Conservation (phyloP, 2,888 invertebrate genomes). For the Andrena haemorrhoa region DNA sequence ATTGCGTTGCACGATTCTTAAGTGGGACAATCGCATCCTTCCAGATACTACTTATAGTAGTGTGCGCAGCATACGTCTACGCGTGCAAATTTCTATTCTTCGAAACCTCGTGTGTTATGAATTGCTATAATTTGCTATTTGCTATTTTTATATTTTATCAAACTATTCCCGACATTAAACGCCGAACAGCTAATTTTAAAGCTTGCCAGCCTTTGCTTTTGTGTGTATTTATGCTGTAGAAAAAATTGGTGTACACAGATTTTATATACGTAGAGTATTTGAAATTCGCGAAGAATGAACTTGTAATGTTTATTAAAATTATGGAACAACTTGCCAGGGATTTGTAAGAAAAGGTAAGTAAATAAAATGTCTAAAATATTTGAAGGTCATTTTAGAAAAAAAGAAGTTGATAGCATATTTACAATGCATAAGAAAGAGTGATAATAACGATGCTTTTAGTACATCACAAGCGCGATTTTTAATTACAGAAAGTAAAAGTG, state of each 20-base stretch:
- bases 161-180: background rate
- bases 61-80: slow-evolving; percentile 75
- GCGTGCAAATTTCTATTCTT: slow-evolving; percentile 83
- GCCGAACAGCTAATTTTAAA: no score
- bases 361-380: no score
- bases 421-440: background rate
- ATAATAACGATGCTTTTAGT: background rate
- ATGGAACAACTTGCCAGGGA: no score
- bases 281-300: no score
- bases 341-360: no score
- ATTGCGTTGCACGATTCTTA: slow-evolving; percentile 77
- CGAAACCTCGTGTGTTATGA: slow-evolving; percentile 69
- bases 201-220: background rate
- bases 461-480: background rate
- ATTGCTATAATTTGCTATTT: slow-evolving; percentile 37
- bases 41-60: slow-evolving; percentile 80
- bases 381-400: no score
- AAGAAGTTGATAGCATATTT: no score
- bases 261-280: no score
- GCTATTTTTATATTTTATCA: background rate
- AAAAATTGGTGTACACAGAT: background rate
- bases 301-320: no score
- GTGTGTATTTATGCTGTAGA: background rate
- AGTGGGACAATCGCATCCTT: slow-evolving; percentile 84
- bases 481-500: background rate